Evolutionary conservation across 2,888 invertebrate genomes (phyloP), one percentile per base, ranked within the genome.

Genomic region (Eubasilissa splendida): DNA sequence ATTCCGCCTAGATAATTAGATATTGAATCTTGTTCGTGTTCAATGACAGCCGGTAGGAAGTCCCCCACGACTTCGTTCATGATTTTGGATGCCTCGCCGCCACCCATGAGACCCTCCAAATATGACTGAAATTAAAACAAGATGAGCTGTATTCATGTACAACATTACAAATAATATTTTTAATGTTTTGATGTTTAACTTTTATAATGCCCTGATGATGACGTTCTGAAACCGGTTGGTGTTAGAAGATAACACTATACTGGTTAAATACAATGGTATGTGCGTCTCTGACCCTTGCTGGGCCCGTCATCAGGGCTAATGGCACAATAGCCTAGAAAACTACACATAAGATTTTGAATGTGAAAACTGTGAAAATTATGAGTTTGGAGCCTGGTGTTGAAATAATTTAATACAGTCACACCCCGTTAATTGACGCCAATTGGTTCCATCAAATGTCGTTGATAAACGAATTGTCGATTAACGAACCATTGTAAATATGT

Each of bases 41-140:
- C 60, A n/a, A 79, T 52, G 9, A 79, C 9, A 53, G 33, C 54
- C 14, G 79, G 79, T 56, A 79, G 4, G n/a, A 79, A 50, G 31
- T 79, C 79, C 14, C 42, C 59, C 8, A 79, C 12, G 14, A 79
- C 22, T 0, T 53, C 54, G 50, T 79, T 79, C 74, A 79, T 63
- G 9, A 60, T 12, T 14, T 53, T 33, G 0, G 71, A 71, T 12
- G 52, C 50, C 4, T 33, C 33, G 9, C 71, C 71, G 3, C 77
- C 71, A 12, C 68, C 77, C 70, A 71, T 78, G 22, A 78, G 22
- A n/a, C 53, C 60, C 8, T 71, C 59, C 50, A 78, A 59, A 7
- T 78, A n/a, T 14, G 77, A 14, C 77, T 78, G 71, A 56, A 77
- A 77, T 22, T 8, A 31, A 63, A 65, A 74, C 2, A 14, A 5